Evolutionary conservation across 2,797 vertebrate species (phyloP), one percentile per base, ranked within the genome.

Genomic region (Halcyon chelicuti): DNA sequence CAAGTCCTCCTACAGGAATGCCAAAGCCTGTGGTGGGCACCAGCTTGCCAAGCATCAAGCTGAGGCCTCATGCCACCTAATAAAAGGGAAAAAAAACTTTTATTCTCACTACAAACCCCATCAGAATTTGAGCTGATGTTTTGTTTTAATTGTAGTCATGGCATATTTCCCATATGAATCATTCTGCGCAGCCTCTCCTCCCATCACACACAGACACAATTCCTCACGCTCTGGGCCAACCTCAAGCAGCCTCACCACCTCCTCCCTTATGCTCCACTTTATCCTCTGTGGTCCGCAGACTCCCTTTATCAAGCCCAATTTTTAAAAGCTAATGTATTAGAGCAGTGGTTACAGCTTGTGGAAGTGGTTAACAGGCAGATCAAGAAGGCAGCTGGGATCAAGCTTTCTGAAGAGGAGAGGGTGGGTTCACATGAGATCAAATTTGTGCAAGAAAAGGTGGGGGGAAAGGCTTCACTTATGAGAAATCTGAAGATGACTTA

Each of bases 81-180:
- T 86, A 86, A 66, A 94, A 88, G 79, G 3, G 8, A 52, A 77
- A 77, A 77, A 77, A 87, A 78, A 86, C 3, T 1, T 62, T 85
- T 91, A 44, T 91, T 70, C 61, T 91, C 51, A 26, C 77, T 93
- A 72, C 40, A 91, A 91, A 82, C 14, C 22, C 66, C 18, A 29
- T 33, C 44, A 91, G 82, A 80, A 80, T 63, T 11, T 44, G 44
- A 88, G 49, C 52, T 67, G 78, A 37, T 40, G 42, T 29, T 95
- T 91, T 95, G 46, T 68, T 92, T 84, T 90, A 79, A 60, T 19
- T 18, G 78, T 49, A 75, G 78, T 68, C 75, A n/a, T 44, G 42
- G 70, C 52, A 76, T 91, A 72, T 88, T 96, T 94, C 89, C 62
- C 76, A 65, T 14, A 52, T 86, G 94, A 92, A 80, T 96, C 79